Conservation (phyloP, 1,140 invertebrate genomes). For the Drosophila punjabiensis region DNA sequence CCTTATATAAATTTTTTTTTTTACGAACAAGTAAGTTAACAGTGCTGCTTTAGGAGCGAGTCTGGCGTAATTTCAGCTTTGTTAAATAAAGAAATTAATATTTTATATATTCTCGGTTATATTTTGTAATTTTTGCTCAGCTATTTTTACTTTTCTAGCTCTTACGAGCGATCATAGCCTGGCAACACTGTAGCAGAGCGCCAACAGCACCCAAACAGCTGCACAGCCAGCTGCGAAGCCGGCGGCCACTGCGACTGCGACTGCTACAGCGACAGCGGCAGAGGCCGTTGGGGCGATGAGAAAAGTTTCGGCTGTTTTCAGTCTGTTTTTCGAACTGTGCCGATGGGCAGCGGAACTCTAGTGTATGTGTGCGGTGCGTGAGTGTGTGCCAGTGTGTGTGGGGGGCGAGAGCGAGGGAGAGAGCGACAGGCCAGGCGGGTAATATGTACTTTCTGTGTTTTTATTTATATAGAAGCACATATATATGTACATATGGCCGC, state of each 20-base stretch:
- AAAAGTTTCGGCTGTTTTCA: conserved; percentile 61
- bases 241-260: conserved; percentile 12
- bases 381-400: conserved; percentile 17
- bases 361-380: conserved; percentile 20
- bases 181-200: conserved; percentile 22
- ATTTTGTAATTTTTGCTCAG: too few species aligned
- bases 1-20: too few species aligned
- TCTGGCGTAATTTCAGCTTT: too few species aligned
- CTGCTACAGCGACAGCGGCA: conserved; percentile 9
- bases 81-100: too few species aligned
- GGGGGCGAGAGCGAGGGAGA: conserved; percentile 15
- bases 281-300: conserved; percentile 14
- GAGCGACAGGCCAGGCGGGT: conserved; percentile 14
- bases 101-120: too few species aligned
- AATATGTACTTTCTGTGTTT: conserved; percentile 54
- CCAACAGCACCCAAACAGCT: conserved; percentile 44
- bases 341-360: conserved; percentile 33
- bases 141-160: too few species aligned
- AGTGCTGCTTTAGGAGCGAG: too few species aligned
- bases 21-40: too few species aligned
- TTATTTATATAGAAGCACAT: conserved; percentile 47
- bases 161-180: too few species aligned
- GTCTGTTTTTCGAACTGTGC: conserved; percentile 54
- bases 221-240: conserved; percentile 21
- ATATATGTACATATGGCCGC: conserved; percentile 26